Percentiles rank a stretch among this genome's conserved stretches.
phyloP scores from a whole-genome alignment of 1,140 invertebrate species.

The Euschistus heros region DNA sequence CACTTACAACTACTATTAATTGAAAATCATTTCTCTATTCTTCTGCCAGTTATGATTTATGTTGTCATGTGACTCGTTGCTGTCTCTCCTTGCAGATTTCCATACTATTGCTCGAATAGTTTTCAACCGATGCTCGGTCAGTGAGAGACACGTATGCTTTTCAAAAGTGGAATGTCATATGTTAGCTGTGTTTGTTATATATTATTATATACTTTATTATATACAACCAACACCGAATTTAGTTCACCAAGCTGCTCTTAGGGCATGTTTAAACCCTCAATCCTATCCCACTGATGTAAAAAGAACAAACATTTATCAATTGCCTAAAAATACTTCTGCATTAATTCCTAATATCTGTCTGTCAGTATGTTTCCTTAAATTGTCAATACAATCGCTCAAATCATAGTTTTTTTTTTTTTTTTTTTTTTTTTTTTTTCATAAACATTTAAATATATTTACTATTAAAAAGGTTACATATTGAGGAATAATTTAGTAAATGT shows the following conservation, averaged over 20 bases:
- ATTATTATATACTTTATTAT: conserved; percentile 10
- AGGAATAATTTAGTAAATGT: too few species aligned
- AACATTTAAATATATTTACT: too few species aligned
- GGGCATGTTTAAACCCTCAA: conserved; percentile 15
- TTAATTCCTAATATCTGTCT: background rate
- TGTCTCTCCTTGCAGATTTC: conserved; percentile 56
- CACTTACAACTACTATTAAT: too few species aligned
- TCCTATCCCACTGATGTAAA: background rate
- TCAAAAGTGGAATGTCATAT: conserved; percentile 23
- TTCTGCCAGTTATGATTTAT: conserved; percentile 26
- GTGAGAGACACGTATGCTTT: conserved; percentile 28
- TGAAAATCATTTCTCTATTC: conserved; percentile 7
- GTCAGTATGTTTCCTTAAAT: background rate
- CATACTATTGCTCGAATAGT: conserved; percentile 56
- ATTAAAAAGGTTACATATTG: too few species aligned
- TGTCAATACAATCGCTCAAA: too few species aligned
- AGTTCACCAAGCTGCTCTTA: conserved; percentile 22
- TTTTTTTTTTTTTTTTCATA: too few species aligned
- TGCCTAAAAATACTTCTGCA: background rate
- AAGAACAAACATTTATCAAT: too few species aligned
- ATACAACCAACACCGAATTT: conserved; percentile 21
- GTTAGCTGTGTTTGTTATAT: conserved; percentile 25
- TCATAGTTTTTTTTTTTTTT: too few species aligned
- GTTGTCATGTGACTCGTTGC: conserved; percentile 21
- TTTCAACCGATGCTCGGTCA: conserved; percentile 38